These are phyloP conservation scores for Drosophila azteca DNA, from an alignment of 1,140 invertebrate genomes.

Conservation along the genomic window DNA sequence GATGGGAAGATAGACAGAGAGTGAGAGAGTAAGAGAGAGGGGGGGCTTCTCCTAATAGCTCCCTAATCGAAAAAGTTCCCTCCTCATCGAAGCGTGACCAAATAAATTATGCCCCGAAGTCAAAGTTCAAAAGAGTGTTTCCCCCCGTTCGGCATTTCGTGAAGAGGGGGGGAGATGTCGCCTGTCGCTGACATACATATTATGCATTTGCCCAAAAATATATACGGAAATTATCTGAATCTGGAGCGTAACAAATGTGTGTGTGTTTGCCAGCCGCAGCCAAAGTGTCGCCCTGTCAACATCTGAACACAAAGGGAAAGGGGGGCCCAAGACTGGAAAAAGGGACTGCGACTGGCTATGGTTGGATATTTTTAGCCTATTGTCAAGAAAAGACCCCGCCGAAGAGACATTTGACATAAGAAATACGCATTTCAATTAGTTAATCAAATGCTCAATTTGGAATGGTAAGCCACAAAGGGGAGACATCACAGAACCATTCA, in stretches of 20 bases:
- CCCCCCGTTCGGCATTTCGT: slow-evolving; percentile 53
- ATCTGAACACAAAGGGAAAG: slow-evolving; percentile 12
- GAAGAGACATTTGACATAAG: slow-evolving; percentile 65
- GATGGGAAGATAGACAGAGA: slow-evolving; percentile 17
- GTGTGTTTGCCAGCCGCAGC: slow-evolving; percentile 38
- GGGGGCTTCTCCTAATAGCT: slow-evolving; percentile 40
- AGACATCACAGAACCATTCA: background rate
- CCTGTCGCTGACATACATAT: slow-evolving; percentile 61
- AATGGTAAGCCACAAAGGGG: slow-evolving; percentile 3
- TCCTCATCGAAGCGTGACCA: slow-evolving; percentile 43
- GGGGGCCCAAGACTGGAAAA: slow-evolving; percentile 14
- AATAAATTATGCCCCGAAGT: slow-evolving; percentile 52
- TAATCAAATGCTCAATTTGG: slow-evolving; percentile 51
- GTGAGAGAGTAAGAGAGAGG: background rate
- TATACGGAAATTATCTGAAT: slow-evolving; percentile 45
- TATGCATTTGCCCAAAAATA: slow-evolving; percentile 40
- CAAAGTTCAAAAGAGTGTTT: slow-evolving; percentile 66
- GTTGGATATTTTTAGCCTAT: slow-evolving; percentile 68
- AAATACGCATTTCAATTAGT: slow-evolving; percentile 73
- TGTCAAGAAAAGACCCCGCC: slow-evolving; percentile 36
- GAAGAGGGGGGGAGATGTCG: slow-evolving; percentile 22
- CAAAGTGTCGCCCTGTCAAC: slow-evolving; percentile 72
- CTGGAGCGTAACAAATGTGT: slow-evolving; percentile 65
- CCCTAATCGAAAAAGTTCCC: slow-evolving; percentile 21
- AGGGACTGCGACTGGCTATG: slow-evolving; percentile 17